phyloP scores from a whole-genome alignment of 2,888 invertebrate species.

The Ceratothoa steindachneri region DNA sequence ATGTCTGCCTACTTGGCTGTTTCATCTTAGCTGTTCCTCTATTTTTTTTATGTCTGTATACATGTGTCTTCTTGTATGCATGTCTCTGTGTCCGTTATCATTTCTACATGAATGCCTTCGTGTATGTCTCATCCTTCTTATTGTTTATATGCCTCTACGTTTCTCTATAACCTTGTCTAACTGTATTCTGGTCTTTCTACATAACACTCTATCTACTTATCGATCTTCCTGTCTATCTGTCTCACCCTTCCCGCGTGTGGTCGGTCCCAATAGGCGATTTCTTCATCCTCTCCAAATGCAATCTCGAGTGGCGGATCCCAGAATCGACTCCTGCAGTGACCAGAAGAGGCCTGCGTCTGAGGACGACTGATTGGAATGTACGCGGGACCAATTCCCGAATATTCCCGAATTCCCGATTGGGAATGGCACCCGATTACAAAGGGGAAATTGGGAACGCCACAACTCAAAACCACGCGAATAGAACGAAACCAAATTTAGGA shows the following conservation, averaged over 20 bases:
- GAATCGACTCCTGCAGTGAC: conserved; percentile 10
- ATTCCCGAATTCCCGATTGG: background rate
- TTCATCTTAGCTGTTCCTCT: too few relatives aligned
- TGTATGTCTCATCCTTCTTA: background rate
- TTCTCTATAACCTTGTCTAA: background rate
- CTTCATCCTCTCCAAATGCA: too few relatives aligned
- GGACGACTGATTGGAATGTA: background rate
- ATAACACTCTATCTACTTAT: background rate
- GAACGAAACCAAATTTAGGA: background rate
- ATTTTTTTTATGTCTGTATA: background rate
- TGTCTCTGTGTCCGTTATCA: background rate
- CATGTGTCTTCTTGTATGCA: background rate
- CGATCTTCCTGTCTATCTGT: background rate
- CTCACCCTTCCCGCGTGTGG: background rate
- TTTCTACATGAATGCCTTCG: background rate
- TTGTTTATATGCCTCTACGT: background rate
- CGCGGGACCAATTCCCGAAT: background rate
- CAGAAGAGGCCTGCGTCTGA: background rate
- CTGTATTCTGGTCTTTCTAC: background rate
- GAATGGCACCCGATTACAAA: conserved; percentile 10
- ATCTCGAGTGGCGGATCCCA: background rate
- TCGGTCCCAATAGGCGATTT: too few relatives aligned
- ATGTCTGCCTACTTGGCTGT: too few relatives aligned
- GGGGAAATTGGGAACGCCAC: conserved; percentile 4
- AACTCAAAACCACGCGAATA: conserved; percentile 1